phyloP scores from a whole-genome alignment of 2,797 vertebrate genomes.

The Urophycis tenuis region DNA sequence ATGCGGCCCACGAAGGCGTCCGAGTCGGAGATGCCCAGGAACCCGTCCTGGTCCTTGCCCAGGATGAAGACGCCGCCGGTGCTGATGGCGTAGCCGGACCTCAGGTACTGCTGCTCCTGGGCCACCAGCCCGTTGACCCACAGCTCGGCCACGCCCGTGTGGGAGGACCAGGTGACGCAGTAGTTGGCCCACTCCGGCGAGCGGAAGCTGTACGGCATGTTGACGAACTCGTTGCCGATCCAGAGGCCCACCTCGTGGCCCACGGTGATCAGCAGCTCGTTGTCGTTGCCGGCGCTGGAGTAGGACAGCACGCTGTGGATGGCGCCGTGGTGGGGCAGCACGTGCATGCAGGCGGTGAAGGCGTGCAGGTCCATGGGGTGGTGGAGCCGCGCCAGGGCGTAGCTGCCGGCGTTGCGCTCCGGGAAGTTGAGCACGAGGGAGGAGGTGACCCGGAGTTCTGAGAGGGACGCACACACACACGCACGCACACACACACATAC shows the following conservation, averaged over 20 bases:
- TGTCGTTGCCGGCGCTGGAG: conserved; percentile 61
- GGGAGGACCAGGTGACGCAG: conserved; percentile 75
- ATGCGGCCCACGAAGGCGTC: conserved; percentile 70
- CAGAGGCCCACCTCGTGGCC: conserved; percentile 67
- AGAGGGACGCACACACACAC: conserved; percentile 6
- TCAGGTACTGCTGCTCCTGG: conserved; percentile 55
- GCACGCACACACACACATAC: neutral
- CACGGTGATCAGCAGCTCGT: conserved; percentile 71
- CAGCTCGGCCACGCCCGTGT: conserved; percentile 56
- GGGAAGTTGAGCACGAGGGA: conserved; percentile 78
- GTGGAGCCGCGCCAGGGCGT: conserved; percentile 59
- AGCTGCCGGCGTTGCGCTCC: conserved; percentile 59
- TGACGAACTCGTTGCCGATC: conserved; percentile 72
- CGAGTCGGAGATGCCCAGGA: conserved; percentile 70
- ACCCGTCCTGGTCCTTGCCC: conserved; percentile 72
- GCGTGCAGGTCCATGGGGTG: conserved; percentile 59
- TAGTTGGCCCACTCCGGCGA: conserved; percentile 72
- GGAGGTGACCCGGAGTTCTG: conserved; percentile 53
- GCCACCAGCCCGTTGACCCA: conserved; percentile 75
- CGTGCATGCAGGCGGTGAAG: conserved; percentile 76
- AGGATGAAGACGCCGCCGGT: conserved; percentile 65
- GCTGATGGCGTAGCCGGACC: conserved; percentile 54
- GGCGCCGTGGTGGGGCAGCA: conserved; percentile 40
- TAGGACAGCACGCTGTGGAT: conserved; percentile 75
- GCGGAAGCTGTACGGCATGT: conserved; percentile 62